phyloP scores from a whole-genome alignment of 2,888 invertebrate genomes.

The Lomographa bimaculata region DNA sequence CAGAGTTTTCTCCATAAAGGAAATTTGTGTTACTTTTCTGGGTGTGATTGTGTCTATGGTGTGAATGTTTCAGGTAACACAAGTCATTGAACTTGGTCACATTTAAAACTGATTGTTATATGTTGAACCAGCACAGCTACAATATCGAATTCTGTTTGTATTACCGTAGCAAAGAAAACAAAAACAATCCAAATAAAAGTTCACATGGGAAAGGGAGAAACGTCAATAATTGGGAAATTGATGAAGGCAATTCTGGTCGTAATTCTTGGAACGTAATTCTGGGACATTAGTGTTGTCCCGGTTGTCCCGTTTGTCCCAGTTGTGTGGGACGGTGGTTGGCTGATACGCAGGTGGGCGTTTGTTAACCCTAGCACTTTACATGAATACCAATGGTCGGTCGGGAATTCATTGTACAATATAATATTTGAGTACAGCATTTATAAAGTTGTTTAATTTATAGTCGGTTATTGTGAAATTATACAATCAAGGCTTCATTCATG shows the following conservation, averaged over 20 bases:
- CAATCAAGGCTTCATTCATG: no score
- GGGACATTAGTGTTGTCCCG: conserved; percentile 14
- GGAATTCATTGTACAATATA: no score
- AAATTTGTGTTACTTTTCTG: no score
- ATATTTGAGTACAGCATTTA: no score
- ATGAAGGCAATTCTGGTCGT: conserved; percentile 25
- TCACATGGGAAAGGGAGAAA: conserved; percentile 20
- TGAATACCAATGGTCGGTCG: conserved; percentile 8
- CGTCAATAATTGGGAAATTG: conserved; percentile 37
- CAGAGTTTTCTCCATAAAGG: no score
- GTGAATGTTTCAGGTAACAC: no score
- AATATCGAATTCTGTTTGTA: no score
- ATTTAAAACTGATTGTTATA: conserved; percentile 9
- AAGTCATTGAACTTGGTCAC: no score
- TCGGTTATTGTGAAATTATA: no score
- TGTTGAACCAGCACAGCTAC: conserved; percentile 4
- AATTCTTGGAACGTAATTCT: conserved; percentile 33
- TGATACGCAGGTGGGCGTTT: conserved; percentile 30
- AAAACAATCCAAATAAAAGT: conserved; percentile 16
- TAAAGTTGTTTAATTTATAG: no score
- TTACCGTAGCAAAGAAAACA: conserved; percentile 16
- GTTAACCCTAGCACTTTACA: conserved; percentile 28
- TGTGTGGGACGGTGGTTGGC: conserved; percentile 24
- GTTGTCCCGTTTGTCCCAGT: conserved; percentile 24
- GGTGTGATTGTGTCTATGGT: no score